These are phyloP conservation scores for Melinopterus prodromus DNA, from an alignment of 2,888 invertebrate genomes.

Conservation along the genomic window DNA sequence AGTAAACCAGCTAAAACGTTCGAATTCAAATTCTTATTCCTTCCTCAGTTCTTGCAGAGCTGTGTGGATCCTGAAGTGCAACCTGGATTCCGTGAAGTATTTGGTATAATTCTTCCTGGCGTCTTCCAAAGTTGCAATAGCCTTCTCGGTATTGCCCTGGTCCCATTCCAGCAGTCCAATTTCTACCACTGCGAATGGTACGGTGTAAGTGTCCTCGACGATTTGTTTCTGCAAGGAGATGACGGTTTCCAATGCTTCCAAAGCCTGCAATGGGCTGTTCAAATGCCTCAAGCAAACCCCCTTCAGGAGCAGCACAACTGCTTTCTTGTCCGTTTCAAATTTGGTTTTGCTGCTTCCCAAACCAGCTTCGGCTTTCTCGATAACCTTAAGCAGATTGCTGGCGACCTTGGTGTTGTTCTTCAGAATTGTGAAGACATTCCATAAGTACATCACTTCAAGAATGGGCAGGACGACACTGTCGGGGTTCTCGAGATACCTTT, in stretches of 20 bases:
- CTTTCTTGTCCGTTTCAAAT: conserved; percentile 76
- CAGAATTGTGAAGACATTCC: conserved; percentile 90
- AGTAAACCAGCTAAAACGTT: neutral
- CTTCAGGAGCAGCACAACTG: conserved; percentile 78
- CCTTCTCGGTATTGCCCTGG: conserved; percentile 72
- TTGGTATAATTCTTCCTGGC: conserved; percentile 91
- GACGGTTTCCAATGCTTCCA: conserved; percentile 74
- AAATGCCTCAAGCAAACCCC: conserved; percentile 85
- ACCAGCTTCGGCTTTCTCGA: conserved; percentile 63
- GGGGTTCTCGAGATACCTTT: conserved; percentile 79
- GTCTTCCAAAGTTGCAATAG: conserved; percentile 77
- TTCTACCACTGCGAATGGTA: conserved; percentile 90
- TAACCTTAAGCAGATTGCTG: conserved; percentile 69
- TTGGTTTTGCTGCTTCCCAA: conserved; percentile 57
- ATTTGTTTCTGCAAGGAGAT: conserved; percentile 73
- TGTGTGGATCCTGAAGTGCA: conserved; percentile 90
- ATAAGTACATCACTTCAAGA: conserved; percentile 88
- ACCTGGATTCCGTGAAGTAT: conserved; percentile 85
- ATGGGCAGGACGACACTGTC: conserved; percentile 80
- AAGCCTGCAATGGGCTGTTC: conserved; percentile 78
- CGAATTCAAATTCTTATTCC: conserved; percentile 29
- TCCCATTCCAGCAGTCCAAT: conserved; percentile 81
- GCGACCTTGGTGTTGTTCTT: conserved; percentile 73
- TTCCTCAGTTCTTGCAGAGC: conserved; percentile 65
- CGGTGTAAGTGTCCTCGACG: conserved; percentile 82